Evolutionary conservation across 2,797 vertebrate genomes (phyloP).

Genomic region (Antennarius maculatus): DNA sequence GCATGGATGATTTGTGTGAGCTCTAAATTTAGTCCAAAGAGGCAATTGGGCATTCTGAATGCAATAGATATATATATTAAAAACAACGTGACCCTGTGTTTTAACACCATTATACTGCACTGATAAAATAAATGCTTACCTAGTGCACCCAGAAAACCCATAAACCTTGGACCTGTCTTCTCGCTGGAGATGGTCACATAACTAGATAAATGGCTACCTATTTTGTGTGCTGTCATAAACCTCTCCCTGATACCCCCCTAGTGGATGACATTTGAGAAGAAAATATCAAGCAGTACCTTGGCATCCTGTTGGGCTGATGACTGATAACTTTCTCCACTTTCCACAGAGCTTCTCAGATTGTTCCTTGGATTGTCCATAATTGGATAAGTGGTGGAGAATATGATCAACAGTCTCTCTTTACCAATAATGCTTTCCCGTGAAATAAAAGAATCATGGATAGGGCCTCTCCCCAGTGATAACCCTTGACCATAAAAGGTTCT

Average conservation of each 20-base stretch:
- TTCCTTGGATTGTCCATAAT: constrained; percentile 55
- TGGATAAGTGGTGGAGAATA: constrained; percentile 68
- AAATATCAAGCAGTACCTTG: constrained; percentile 32
- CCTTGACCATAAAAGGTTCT: constrained; percentile 59
- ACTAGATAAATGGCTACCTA: constrained; percentile 45
- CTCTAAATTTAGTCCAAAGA: constrained; percentile 9
- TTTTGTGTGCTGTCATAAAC: constrained; percentile 46
- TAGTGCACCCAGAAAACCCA: constrained; percentile 17
- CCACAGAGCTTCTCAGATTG: constrained; percentile 57
- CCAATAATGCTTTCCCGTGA: constrained; percentile 57
- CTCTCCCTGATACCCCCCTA: constrained; percentile 34
- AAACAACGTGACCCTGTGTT: constrained; percentile 34
- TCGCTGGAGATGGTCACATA: constrained; percentile 33
- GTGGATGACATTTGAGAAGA: constrained; percentile 44
- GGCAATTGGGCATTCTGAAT: constrained; percentile 6
- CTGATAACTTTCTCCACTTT: constrained; percentile 66
- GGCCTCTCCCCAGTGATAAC: constrained; percentile 61
- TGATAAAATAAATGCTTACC: constrained; percentile 42
- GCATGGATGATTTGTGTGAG: neutral
- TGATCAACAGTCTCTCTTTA: constrained; percentile 69
- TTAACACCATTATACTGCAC: neutral
- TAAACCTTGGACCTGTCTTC: constrained; percentile 32
- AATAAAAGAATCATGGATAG: constrained; percentile 64
- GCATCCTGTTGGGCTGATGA: constrained; percentile 51
- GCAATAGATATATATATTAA: constrained; percentile 15